Percentiles rank a stretch among this genome's conserved stretches.
Conservation (phyloP, 2,797 vertebrate species). For the Aselliscus stoliczkanus region DNA sequence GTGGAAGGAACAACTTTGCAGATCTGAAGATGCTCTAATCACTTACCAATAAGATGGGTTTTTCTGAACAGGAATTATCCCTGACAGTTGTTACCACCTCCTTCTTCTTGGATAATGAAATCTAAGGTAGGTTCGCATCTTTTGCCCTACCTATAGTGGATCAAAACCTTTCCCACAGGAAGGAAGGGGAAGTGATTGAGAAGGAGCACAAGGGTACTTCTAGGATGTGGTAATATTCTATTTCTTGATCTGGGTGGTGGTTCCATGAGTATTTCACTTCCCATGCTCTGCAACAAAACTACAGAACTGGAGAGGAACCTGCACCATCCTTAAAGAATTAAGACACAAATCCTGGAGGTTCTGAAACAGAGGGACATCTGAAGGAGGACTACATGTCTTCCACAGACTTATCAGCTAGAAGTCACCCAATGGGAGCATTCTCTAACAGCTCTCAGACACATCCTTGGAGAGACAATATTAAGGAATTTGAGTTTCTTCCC, state of each 20-base stretch:
- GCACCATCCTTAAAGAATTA: background rate
- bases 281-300: constrained; percentile 44
- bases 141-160: constrained; percentile 28
- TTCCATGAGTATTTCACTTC: constrained; percentile 22
- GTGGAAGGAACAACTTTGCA: constrained; percentile 11
- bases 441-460: background rate
- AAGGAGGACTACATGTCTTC: background rate
- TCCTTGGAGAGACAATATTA: background rate
- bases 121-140: constrained; percentile 20
- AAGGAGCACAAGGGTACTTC: background rate
- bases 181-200: background rate
- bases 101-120: constrained; percentile 38
- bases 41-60: constrained; percentile 57
- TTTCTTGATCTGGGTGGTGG: background rate
- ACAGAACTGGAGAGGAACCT: background rate
- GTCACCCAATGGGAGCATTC: background rate
- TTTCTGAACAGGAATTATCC: constrained; percentile 58
- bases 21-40: constrained; percentile 50
- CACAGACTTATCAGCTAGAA: background rate
- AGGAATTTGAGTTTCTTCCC: background rate
- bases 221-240: background rate
- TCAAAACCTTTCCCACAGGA: constrained; percentile 27
- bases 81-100: constrained; percentile 56
- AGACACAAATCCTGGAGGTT: background rate
- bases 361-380: background rate